These are phyloP conservation scores for Muscicapa striata DNA, from an alignment of 2,797 vertebrate species.

Conservation along the genomic window DNA sequence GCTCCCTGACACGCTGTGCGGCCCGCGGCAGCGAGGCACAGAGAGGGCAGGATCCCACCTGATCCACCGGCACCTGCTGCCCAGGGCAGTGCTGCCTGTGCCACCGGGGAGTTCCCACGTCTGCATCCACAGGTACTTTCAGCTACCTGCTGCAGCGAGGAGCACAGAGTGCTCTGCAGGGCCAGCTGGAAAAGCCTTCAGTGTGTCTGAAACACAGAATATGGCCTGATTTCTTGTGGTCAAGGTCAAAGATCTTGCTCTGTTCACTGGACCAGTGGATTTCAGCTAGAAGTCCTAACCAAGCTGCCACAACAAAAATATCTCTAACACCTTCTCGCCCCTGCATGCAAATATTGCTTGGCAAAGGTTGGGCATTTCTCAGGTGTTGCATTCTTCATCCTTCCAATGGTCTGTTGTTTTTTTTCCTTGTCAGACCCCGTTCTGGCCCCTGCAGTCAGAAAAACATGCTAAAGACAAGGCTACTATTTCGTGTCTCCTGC, in stretches of 20 bases:
- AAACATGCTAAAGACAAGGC: neutral
- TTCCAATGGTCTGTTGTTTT: neutral
- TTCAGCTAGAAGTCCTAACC: neutral
- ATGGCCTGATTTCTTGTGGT: neutral
- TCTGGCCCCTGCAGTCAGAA: neutral
- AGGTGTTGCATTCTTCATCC: neutral
- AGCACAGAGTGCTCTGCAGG: neutral
- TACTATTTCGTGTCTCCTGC: neutral
- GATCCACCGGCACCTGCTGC: fast-evolving
- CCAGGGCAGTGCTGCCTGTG: fast-evolving
- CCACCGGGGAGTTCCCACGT: neutral
- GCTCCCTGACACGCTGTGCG: fast-evolving
- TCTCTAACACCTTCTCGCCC: neutral
- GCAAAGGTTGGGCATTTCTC: neutral
- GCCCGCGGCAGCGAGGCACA: fast-evolving
- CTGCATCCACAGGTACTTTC: neutral
- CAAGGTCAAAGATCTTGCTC: neutral
- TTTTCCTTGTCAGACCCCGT: neutral
- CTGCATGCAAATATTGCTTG: neutral
- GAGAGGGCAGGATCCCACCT: neutral
- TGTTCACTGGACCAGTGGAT: neutral
- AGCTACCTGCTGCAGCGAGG: neutral
- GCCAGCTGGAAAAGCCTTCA: neutral
- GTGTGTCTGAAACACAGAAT: neutral
- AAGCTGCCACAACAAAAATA: neutral